These are phyloP conservation scores for Aplodontia rufa DNA, from an alignment of 2,113 vertebrate genomes.

Conservation along the genomic window DNA sequence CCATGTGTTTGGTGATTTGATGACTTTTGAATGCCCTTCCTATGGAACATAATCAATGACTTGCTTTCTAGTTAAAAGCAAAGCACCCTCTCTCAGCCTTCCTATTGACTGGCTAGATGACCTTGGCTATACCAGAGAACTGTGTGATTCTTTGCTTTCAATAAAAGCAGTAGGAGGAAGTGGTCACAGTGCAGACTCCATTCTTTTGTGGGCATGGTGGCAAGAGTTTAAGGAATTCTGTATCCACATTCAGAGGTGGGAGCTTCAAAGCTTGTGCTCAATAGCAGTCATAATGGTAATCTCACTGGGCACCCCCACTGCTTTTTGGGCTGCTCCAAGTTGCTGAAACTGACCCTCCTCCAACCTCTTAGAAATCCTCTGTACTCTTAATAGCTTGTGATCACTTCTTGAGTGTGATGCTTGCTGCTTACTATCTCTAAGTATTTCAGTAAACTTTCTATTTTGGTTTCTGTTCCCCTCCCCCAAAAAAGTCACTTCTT, in stretches of 20 bases:
- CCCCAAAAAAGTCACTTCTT: not conserved
- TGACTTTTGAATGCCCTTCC: not conserved
- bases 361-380: not conserved
- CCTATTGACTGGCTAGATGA: not conserved
- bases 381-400: not conserved
- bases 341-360: too few relatives aligned
- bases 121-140: not conserved
- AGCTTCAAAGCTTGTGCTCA: not conserved
- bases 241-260: not conserved
- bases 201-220: not conserved
- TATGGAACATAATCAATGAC: not conserved
- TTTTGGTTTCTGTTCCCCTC: not conserved
- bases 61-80: not conserved
- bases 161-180: not conserved
- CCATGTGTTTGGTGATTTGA: not conserved
- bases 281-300: rapidly evolving
- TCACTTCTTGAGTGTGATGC: not conserved
- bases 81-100: not conserved
- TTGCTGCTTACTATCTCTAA: too few relatives aligned
- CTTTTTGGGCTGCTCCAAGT: not conserved
- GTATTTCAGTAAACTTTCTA: too few relatives aligned
- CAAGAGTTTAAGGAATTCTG: not conserved
- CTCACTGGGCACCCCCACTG: not conserved
- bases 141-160: not conserved
- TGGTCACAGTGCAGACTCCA: not conserved